phyloP scores from a whole-genome alignment of 2,888 invertebrate species.

The Rhagium mordax region DNA sequence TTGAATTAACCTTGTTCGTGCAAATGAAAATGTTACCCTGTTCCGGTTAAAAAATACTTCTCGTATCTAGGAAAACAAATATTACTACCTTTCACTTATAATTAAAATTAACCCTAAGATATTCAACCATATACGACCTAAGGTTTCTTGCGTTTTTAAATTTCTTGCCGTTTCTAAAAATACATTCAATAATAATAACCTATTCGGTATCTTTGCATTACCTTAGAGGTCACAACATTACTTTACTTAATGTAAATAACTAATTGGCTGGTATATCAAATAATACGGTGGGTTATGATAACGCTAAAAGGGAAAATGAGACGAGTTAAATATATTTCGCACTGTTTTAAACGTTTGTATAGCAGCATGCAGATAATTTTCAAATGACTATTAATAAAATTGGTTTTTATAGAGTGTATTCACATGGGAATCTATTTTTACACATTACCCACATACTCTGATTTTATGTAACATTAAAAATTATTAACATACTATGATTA shows the following conservation, averaged over 20 bases:
- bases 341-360: constrained; percentile 7
- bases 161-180: no score
- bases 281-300: neutral
- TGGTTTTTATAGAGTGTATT: constrained; percentile 22
- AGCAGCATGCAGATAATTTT: constrained; percentile 18
- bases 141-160: no score
- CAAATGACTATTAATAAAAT: constrained; percentile 31
- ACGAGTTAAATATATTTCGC: constrained; percentile 13
- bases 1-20: no score
- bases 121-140: no score
- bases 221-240: neutral
- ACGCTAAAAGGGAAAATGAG: no score
- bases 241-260: neutral
- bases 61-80: no score
- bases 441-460: constrained; percentile 24
- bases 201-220: no score
- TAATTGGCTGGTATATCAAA: neutral
- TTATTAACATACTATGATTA: neutral
- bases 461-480: constrained; percentile 18
- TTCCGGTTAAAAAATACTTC: no score
- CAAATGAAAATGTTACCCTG: no score
- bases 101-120: no score
- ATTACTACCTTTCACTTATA: no score
- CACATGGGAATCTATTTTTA: constrained; percentile 26
- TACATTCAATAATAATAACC: neutral